Evolutionary conservation across 2,888 invertebrate genomes (phyloP), one percentile per base, ranked within the genome.

Genomic region (Liposcelis brunnea): DNA sequence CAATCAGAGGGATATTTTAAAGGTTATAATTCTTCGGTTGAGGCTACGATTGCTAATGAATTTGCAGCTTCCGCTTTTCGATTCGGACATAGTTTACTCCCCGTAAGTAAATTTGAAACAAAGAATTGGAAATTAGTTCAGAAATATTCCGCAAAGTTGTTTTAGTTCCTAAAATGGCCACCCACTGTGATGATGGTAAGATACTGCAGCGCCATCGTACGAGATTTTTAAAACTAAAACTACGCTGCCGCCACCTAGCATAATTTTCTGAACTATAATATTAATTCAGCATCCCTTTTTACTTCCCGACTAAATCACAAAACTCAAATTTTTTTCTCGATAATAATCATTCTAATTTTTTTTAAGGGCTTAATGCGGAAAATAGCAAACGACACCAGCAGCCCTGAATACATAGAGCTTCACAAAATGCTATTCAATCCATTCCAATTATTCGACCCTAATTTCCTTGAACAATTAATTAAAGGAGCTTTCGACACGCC

Each of bases 41-140:
- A 91, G 59, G 77, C 89, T 0, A 70, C 75, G 3, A 71, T 91
- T 44, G 80, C 84, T 10, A 91, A 91, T 63, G 77, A 75, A 58
- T 90, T 91, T 64, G 80, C 90, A 0, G 69, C 81, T 0, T 77
- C 89, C 0, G 84, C 81, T 0, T 91, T 89, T 59, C 71, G 93
- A 50, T 91, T 93, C 57, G 93, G 89, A 0, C 90, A 91, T 56
- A 86, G 86, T 0, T 63, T 90, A 11, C 64, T 91, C 15, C 85
- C 85, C 43, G 75, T 75, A 61, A 63, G 63, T 56, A 42, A 26
- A 18, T 16, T 31, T 1, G 31, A 45, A 48, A 35, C 11, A 18
- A 12, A 16, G 2, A 42, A 2, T 42, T 31, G 11, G 37, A 36
- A 35, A 10, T 15, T 5, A 16, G 10, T 35, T 35, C 16, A 7